Base-by-base conservation (phyloP, 1,140 invertebrate genomes). In the Drosophila mojavensis region DNA sequence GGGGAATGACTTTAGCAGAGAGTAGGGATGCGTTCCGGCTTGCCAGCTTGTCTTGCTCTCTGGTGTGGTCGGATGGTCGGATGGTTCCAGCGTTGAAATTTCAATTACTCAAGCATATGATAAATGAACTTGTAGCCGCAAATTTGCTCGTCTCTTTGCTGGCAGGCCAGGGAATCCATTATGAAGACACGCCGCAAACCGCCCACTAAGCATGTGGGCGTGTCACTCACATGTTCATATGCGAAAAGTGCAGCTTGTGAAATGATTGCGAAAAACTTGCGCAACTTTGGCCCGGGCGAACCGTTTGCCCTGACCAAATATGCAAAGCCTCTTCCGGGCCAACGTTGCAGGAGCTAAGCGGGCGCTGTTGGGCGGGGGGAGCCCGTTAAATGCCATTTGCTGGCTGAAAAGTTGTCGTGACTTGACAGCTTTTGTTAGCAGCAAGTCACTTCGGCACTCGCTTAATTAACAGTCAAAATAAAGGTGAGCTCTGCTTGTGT, bases 61-160 rank as follows among this genome's bases (percentile, higher is more conserved):
- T 11, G 24, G 11, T 28, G 26, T 24, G 20, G 20, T 24, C 20
- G 20, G 20, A 24, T 70, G 68, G 24, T 65, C 13, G 43, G 64
- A 64, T 67, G 64, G 66, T 39, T 60, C 41, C 68, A 68, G 83
- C 66, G 65, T 83, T 88, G 83, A 88, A 88, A 88, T 88, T 88
- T 88, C 83, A 88, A 88, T 88, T 88, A 88, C 83, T 88, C 83
- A 88, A 74, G 83, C 84, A 88, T 83, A 89, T 88, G 83, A 88
- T 88, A 88, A 88, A 88, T 88, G 84, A 88, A 88, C 83, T 77
- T 89, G 79, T 79, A 78, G 80, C 84, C 83, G 80, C 83, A 88
- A 88, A 89, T 88, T 89, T 86, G 80, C 81, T 82, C 77, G 79
- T 83, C 78, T 76, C 79, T 82, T 83, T 76, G 82, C 76, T 74